Evolutionary conservation across 1,140 invertebrate species (phyloP), one percentile per base, ranked within the genome.

Genomic region (Heliconius melpomene): DNA sequence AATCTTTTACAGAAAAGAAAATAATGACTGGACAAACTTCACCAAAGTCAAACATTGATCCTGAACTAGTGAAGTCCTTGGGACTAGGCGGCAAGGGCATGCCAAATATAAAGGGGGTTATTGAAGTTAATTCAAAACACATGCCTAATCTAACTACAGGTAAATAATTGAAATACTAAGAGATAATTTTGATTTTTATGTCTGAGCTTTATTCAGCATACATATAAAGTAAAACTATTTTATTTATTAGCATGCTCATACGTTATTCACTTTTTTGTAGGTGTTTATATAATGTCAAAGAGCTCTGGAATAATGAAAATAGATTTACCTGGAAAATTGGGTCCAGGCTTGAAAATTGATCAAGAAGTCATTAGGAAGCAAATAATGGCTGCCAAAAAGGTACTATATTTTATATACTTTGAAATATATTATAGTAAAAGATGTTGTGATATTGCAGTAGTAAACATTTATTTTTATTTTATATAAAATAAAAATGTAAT

Each of bases 281-380:
- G 96, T 80, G 96, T 97, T 16, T 97, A 97, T 84, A 96, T 97
- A 29, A 97, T 97, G 96, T 97, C 96, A 3, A 96, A 96, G 86
- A 97, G 96, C 83, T 96, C 96, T 50, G 96, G 96, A 23, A 96
- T 96, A 60, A 96, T 96, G 88, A 96, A 96, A 87, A 91, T 96
- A 23, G 96, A 96, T 85, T 96, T 96, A 0, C 95, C 96, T n/a
- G 95, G 95, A 16, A 96, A 96, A 87, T 84, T 96, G 20, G 94
- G 94, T 18, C 94, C 94, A 1, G 94, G 94, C 2, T 81, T 95
- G n/a, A 95, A 94, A 76, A 93, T 95, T 78, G 94, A 95, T 75
- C 94, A 94, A 85, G 93, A 95, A 71, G 88, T 93, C 6, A 94
- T 95, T 36, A 89, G 92, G 70, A 95, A 95, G 90, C 94, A 95